Evolutionary conservation across 2,113 vertebrate genomes (phyloP).

Genomic region (Gracilinanus agilis): DNA sequence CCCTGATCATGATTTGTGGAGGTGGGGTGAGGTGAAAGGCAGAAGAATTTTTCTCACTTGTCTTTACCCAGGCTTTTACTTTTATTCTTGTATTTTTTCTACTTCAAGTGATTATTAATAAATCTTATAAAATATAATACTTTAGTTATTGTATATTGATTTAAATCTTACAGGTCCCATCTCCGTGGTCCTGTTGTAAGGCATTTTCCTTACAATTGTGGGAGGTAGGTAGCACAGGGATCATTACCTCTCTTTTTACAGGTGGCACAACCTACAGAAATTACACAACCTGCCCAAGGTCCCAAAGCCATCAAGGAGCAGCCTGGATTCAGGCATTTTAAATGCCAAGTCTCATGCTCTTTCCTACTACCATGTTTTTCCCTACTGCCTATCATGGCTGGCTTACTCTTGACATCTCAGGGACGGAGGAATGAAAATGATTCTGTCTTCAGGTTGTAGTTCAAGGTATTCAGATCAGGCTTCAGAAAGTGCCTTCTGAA

Average conservation of each 20-base stretch:
- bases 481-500: not conserved
- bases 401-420: not conserved
- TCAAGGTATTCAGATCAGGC: not conserved
- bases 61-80: too few species aligned
- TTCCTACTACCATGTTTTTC: not conserved
- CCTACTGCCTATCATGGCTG: not conserved
- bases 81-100: too few species aligned
- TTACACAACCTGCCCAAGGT: not conserved
- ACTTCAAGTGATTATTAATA: too few species aligned
- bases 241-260: not conserved
- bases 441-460: not conserved
- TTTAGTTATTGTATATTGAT: too few species aligned
- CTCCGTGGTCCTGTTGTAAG: not conserved
- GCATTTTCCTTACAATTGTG: not conserved
- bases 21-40: too few species aligned
- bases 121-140: too few species aligned
- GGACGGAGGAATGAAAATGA: not conserved
- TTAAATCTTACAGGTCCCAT: not conserved
- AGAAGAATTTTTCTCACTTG: too few species aligned
- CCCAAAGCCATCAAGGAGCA: too few species aligned
- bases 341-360: not conserved
- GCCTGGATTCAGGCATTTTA: not conserved
- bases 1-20: too few species aligned
- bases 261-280: not conserved
- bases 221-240: not conserved